A percentile compares a stretch with the other conserved stretches of the same genome.
Conservation (phyloP, 2,888 invertebrate species). For the Ochropleura plecta region DNA sequence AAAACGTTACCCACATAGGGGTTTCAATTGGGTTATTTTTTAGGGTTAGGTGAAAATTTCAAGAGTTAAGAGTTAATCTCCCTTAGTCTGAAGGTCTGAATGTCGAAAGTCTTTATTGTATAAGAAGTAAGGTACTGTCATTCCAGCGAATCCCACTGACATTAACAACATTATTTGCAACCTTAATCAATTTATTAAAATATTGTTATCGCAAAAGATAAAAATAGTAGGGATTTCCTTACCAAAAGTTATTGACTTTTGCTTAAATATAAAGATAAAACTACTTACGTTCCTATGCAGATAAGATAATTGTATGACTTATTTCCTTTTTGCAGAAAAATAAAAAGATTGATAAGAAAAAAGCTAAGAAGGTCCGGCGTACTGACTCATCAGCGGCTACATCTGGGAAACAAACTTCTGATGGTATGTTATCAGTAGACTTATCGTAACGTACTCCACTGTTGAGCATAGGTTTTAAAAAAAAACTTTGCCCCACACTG, state of each 20-base stretch:
- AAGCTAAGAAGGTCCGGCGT: conserved; percentile 82
- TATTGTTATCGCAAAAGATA: not conserved
- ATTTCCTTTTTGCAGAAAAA: conserved; percentile 77
- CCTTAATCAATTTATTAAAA: not conserved
- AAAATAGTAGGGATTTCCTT: not conserved
- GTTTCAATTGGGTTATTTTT: too few relatives aligned
- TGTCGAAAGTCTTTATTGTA: not conserved
- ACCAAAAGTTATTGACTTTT: not conserved
- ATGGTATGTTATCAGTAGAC: conserved; percentile 73
- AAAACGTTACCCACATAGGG: too few relatives aligned
- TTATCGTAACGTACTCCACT: not conserved
- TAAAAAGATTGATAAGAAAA: conserved; percentile 83
- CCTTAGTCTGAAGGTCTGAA: not conserved
- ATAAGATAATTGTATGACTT: conserved; percentile 1
- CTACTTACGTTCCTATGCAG: not conserved
- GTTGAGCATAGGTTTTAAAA: not conserved
- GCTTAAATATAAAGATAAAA: not conserved
- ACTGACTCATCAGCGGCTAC: conserved; percentile 87
- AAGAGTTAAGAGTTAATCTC: too few relatives aligned
- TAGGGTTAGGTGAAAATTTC: too few relatives aligned
- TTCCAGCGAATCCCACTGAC: not conserved
- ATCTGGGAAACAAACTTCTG: conserved; percentile 87
- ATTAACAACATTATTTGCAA: not conserved
- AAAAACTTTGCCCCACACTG: too few relatives aligned
- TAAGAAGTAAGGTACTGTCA: too few relatives aligned